Conservation (phyloP, 2,113 vertebrate species). For the Coptodon bakossiorum region DNA sequence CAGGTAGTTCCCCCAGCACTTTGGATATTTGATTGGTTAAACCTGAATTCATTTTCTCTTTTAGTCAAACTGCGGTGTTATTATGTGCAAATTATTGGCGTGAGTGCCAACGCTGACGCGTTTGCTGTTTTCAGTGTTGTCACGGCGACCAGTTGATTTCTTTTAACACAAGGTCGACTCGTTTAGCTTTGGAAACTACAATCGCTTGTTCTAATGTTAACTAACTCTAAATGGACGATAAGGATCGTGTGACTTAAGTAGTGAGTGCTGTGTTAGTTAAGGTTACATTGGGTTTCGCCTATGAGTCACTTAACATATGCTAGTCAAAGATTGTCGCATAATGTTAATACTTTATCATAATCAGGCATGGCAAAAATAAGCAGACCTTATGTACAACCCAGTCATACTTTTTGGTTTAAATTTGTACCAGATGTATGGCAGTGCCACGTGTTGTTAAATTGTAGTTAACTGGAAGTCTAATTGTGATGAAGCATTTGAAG, state of each 20-base stretch:
- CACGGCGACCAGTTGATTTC: not conserved
- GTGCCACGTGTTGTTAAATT: not conserved
- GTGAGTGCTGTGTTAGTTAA: not conserved
- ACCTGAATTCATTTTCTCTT: not conserved
- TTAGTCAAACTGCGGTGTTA: not conserved
- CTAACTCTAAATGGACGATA: not conserved
- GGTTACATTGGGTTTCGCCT: not conserved
- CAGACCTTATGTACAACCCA: not conserved
- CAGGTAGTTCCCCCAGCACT: not conserved
- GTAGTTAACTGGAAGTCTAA: not conserved
- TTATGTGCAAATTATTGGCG: not conserved
- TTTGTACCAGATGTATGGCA: not conserved
- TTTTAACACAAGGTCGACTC: not conserved
- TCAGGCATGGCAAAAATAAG: not conserved
- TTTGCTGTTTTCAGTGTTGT: slow-evolving; percentile 9
- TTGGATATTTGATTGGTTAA: not conserved
- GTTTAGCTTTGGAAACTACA: not conserved
- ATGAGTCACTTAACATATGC: not conserved
- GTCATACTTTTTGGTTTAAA: not conserved
- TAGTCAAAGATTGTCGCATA: not conserved
- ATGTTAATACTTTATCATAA: not conserved
- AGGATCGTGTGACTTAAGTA: not conserved
- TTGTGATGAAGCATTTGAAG: not conserved
- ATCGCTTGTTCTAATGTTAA: not conserved
- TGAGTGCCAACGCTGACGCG: not conserved